phyloP scores from a whole-genome alignment of 2,888 invertebrate genomes.

The Acrobasis repandana region DNA sequence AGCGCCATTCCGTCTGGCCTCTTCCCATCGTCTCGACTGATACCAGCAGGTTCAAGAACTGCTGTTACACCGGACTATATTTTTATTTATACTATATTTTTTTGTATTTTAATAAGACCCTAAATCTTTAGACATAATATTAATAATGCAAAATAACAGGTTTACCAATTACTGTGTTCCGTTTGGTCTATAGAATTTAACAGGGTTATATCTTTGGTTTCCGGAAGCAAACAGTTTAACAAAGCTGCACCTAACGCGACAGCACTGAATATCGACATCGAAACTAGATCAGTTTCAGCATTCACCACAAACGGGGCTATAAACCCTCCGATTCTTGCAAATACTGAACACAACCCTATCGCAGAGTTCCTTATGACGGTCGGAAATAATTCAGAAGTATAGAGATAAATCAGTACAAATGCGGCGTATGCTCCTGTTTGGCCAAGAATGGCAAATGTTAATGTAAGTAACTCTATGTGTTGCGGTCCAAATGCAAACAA shows the following conservation, averaged over 20 bases:
- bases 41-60: no score
- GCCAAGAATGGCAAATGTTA: conserved; percentile 87
- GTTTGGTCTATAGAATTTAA: conserved; percentile 63
- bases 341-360: conserved; percentile 87
- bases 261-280: conserved; percentile 62
- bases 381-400: conserved; percentile 90
- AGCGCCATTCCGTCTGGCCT: no score
- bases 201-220: conserved; percentile 65
- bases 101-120: no score
- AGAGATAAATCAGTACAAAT: conserved; percentile 86
- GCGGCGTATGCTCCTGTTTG: conserved; percentile 88
- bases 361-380: conserved; percentile 90
- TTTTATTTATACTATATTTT: no score
- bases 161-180: conserved; percentile 37
- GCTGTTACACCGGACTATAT: no score
- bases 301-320: conserved; percentile 86
- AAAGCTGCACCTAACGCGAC: conserved; percentile 58
- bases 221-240: conserved; percentile 63
- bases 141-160: neutral
- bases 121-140: no score
- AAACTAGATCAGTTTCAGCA: conserved; percentile 63
- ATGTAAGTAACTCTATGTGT: conserved; percentile 63
- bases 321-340: conserved; percentile 86
- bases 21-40: no score
- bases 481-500: conserved; percentile 59